Conservation (phyloP, 2,113 vertebrate species). For the Siphamia tubifer region DNA sequence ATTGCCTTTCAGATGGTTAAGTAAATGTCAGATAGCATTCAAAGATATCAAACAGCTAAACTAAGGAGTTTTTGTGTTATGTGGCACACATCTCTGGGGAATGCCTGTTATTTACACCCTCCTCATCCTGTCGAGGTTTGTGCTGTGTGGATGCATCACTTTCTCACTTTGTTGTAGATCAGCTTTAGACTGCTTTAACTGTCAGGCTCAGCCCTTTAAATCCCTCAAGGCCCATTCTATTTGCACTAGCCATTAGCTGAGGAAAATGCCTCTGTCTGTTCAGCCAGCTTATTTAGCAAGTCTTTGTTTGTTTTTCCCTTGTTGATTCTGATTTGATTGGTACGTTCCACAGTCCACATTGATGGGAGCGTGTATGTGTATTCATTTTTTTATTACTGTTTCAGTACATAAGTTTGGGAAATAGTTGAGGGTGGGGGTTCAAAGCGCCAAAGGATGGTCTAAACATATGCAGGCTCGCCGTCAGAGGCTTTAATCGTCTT, state of each 20-base stretch:
- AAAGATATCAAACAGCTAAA: conserved; percentile 56
- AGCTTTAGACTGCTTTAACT: conserved; percentile 64
- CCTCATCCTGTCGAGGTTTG: conserved; percentile 52
- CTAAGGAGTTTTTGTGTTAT: conserved; percentile 54
- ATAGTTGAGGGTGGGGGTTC: conserved; percentile 20
- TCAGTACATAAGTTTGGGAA: conserved; percentile 20
- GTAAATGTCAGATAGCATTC: conserved; percentile 64
- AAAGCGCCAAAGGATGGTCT: conserved; percentile 40
- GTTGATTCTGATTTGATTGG: conserved; percentile 53
- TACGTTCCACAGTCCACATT: conserved; percentile 35
- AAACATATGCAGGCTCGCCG: conserved; percentile 58
- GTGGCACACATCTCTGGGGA: conserved; percentile 63
- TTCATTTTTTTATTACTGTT: conserved; percentile 23
- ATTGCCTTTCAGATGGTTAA: conserved; percentile 52
- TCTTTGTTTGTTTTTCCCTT: conserved; percentile 62
- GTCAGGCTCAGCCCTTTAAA: conserved; percentile 63
- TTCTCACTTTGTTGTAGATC: conserved; percentile 71
- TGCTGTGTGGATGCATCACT: conserved; percentile 54
- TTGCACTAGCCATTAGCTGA: conserved; percentile 67
- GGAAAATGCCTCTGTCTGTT: conserved; percentile 56
- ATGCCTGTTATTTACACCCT: conserved; percentile 66
- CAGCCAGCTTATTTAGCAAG: conserved; percentile 55
- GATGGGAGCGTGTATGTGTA: conserved; percentile 5
- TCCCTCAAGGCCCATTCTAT: conserved; percentile 64
- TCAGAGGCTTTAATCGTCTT: conserved; percentile 67